Base-by-base conservation (phyloP, 2,113 vertebrate genomes). In the Ciconia boyciana region DNA sequence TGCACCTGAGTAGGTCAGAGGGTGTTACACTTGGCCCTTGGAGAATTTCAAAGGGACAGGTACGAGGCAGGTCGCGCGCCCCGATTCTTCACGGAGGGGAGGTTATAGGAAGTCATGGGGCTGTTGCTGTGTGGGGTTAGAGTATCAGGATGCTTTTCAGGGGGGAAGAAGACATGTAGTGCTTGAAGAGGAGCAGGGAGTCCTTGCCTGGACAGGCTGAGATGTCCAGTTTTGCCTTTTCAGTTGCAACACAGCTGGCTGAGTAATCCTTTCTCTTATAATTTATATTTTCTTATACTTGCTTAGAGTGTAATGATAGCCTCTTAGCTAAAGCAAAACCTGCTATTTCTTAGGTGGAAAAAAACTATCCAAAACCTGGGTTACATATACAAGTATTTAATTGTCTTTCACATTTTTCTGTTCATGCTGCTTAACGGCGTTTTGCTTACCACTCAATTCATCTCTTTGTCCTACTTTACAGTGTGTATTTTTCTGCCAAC, bases 1-100 rank as follows among this genome's bases (percentile, higher is more conserved):
- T 96, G 89, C 41, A 83, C 49, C 74, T 87, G 57, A 72, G 62
- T 54, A 85, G 25, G 21, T 80, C 77, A 80, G 65, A 89, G 55
- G 26, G 10, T 82, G 17, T 79, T 93, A 15, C 26, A 14, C 7
- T 76, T 76, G n/a, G 18, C 52, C 61, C 74, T 87, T 36, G 57
- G 60, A 76, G 52, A 75, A 79, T 91, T 89, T 93, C 74, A 60
- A 57, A 79, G 13, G n/a, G 32, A 71, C 66, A 88, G 82, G 84
- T 96, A 82, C 1, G 1, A 64, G 39, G 13, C 57, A 74, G 41
- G 70, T 82, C 3, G 2, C 39, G 49, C 1, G 0, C 78, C 51
- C 41, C 0, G 0, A 2, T 64, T 81, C 48, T 79, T 89, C 21
- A 28, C 1, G 3, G n/a, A 55, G 9, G 13, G 44, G 75, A 62